phyloP scores from a whole-genome alignment of 2,888 invertebrate genomes.

The Labia minor region DNA sequence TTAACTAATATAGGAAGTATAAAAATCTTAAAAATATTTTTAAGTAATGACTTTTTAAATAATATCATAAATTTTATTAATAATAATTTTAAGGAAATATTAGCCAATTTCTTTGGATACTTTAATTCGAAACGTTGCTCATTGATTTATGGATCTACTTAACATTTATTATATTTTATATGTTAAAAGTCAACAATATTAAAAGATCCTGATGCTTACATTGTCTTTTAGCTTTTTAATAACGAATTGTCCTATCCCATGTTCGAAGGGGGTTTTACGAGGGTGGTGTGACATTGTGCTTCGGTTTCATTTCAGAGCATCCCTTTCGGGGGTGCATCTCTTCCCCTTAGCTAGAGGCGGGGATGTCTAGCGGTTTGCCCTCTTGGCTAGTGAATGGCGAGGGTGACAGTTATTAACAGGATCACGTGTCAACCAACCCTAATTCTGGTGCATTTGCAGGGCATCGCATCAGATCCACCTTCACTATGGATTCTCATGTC shows the following conservation, averaged over 20 bases:
- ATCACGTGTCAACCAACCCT: neutral
- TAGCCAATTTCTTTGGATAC: neutral
- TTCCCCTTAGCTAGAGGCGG: neutral
- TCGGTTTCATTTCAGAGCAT: neutral
- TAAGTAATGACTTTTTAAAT: too few relatives aligned
- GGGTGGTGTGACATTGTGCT: neutral
- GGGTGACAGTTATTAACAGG: slow-evolving; percentile 8
- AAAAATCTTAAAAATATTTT: too few relatives aligned
- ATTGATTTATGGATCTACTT: neutral
- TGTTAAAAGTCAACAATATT: neutral
- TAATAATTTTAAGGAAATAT: too few relatives aligned
- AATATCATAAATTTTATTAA: too few relatives aligned
- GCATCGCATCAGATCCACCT: neutral
- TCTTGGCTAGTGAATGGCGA: neutral
- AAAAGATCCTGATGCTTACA: neutral
- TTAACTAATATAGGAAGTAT: too few relatives aligned
- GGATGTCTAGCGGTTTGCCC: neutral
- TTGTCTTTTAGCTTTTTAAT: neutral
- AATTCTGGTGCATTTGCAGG: slow-evolving; percentile 3
- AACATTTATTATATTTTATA: neutral
- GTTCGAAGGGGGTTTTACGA: neutral
- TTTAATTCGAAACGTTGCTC: neutral
- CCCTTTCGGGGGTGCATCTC: neutral
- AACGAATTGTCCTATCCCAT: neutral
- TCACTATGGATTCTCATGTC: neutral